Conservation (phyloP, 2,113 vertebrate genomes). For the Phocoena sinus region DNA sequence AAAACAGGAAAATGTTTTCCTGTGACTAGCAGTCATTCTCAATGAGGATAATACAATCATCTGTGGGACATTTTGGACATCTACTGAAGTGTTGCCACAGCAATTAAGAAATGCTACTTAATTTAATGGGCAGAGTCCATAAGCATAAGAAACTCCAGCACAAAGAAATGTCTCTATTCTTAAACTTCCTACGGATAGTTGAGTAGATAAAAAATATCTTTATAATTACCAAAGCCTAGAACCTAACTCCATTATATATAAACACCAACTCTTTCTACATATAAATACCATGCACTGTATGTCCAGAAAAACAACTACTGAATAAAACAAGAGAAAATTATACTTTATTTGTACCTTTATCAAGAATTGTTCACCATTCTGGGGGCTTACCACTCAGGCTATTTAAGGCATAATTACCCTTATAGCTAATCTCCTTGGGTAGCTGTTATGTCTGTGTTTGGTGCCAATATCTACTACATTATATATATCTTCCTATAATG, state of each 20-base stretch:
- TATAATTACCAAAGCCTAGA: not conserved
- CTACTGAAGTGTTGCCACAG: not conserved
- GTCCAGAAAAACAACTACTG: not conserved
- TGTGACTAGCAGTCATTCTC: not conserved
- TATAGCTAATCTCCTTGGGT: not conserved
- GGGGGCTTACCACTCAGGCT: not conserved
- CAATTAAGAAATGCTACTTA: not conserved
- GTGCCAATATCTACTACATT: not conserved
- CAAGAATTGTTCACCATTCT: not conserved
- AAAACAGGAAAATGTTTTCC: not conserved
- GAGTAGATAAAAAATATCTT: not conserved
- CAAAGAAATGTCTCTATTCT: not conserved
- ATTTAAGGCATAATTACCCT: not conserved
- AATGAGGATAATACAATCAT: not conserved
- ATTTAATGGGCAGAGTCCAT: not conserved
- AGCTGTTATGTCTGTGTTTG: not conserved
- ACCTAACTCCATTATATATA: not conserved
- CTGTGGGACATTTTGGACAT: not conserved
- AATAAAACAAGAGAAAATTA: not conserved
- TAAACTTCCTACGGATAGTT: not conserved
- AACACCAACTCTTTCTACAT: too few species aligned
- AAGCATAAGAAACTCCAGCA: not conserved
- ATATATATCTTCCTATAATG: not conserved
- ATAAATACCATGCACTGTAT: not conserved
- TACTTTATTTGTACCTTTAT: not conserved